These are phyloP conservation scores for Neofelis nebulosa DNA, from an alignment of 2,113 vertebrate species.

Conservation along the genomic window DNA sequence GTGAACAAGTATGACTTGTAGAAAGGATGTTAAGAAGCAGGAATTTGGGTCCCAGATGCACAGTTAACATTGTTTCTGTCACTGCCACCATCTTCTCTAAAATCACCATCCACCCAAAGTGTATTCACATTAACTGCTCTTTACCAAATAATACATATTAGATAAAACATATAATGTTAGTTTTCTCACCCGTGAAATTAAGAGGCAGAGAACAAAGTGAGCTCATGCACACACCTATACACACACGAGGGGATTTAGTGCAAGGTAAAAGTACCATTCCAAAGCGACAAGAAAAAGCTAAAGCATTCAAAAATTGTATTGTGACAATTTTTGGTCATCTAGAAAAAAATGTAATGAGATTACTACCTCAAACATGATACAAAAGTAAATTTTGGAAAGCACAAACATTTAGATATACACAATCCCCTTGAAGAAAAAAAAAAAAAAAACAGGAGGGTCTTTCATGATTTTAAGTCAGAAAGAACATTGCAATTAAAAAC, in stretches of 20 bases:
- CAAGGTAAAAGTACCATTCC: neutral
- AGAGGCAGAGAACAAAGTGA: neutral
- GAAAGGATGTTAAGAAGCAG: neutral
- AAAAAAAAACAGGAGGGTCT: neutral
- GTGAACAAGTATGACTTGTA: neutral
- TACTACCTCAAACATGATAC: neutral
- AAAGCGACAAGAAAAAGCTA: neutral
- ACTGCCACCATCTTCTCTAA: neutral
- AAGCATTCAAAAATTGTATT: neutral
- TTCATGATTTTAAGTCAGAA: neutral
- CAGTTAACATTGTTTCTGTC: neutral
- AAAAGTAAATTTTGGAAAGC: neutral
- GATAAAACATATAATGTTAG: neutral
- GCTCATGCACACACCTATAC: rapidly evolving
- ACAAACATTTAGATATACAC: neutral
- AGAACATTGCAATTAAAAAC: neutral
- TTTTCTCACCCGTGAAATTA: neutral
- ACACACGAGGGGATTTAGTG: neutral
- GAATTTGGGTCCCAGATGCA: rapidly evolving
- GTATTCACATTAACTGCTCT: neutral
- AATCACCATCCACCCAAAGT: neutral
- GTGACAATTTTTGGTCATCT: neutral
- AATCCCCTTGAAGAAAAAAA: neutral
- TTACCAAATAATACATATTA: neutral
- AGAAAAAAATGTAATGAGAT: neutral